Base-by-base conservation (phyloP, 1,140 invertebrate genomes). In the Bombyx mandarina region DNA sequence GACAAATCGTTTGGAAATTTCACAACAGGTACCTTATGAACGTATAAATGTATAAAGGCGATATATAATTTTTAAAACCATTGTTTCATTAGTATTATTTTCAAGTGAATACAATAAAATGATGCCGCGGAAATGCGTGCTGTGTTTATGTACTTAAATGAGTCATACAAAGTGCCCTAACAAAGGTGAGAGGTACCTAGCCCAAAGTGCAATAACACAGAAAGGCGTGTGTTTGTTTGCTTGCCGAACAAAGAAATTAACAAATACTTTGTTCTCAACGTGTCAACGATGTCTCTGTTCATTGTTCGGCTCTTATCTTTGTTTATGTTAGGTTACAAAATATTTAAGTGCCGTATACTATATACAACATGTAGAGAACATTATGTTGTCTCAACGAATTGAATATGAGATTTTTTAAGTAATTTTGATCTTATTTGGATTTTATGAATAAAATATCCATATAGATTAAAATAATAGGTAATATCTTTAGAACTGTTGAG, bases 241-340 rank as follows among this genome's bases (percentile, higher is more conserved):
- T 47, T 60, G 45, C 45, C 47, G 52, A 60, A 60, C 57, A 60
- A 60, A 63, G 57, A 63, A 60, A 62, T 46, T 52, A 45, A 48
- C 47, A 51, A 60, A 60, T 18, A 54, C 22, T 55, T 49, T 57
- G 54, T 63, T 60, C 52, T 58, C 58, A 45, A 51, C 57, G 54
- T 60, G 50, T 52, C 54, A 48, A 43, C 55, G 46, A 44, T 35
- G 26, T 50, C 53, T 49, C 45, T 45, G 48, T 63, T 43, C 54
- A 52, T 63, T 63, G 54, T 56, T 50, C 45, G 9, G 45, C 54
- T 46, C 18, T 59, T 58, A 62, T 63, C 61, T 63, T 63, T 63
- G 61, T 63, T 61, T 56, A 35, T 42, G 48, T 48, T 42, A 44
- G 53, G 43, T n/a, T 62, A 49, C 44, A 43, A 50, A 56, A 56